phyloP scores from a whole-genome alignment of 2,888 invertebrate species.

The Rhagium mordax region DNA sequence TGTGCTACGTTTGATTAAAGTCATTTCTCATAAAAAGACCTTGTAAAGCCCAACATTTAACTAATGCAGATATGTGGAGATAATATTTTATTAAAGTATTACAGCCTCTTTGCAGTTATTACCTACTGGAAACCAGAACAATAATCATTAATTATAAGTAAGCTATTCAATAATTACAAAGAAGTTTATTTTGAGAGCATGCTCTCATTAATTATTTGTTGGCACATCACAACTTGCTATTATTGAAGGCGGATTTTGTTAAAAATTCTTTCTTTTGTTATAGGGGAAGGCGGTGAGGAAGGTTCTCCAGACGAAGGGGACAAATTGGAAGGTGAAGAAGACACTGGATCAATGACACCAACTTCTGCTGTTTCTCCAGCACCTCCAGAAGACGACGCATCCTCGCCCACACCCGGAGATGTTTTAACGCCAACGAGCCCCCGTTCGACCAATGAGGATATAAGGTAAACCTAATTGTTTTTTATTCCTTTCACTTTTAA shows the following conservation, averaged over 20 bases:
- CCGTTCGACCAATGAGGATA: conserved; percentile 63
- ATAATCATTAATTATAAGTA: not conserved
- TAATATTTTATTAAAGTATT: conserved; percentile 5
- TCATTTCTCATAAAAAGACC: conserved; percentile 54
- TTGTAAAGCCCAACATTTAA: conserved; percentile 39
- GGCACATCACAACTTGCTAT: not conserved
- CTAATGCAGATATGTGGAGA: conserved; percentile 24
- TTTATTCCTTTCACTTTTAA: too few relatives aligned
- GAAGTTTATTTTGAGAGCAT: not conserved
- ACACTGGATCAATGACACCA: conserved; percentile 69
- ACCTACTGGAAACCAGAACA: not conserved
- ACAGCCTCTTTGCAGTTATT: not conserved
- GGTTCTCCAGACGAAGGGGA: conserved; percentile 69
- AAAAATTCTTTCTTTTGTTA: conserved; percentile 60
- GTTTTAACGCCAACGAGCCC: conserved; percentile 65
- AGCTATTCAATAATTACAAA: too few relatives aligned
- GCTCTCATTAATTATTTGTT: not conserved
- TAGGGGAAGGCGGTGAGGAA: conserved; percentile 75
- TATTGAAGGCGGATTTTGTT: not conserved
- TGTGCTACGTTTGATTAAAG: conserved; percentile 59
- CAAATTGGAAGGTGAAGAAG: conserved; percentile 69
- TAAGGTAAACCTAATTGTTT: too few relatives aligned
- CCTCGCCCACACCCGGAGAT: conserved; percentile 66
- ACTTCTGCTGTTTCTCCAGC: conserved; percentile 67
- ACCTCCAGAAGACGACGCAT: conserved; percentile 65